These are phyloP conservation scores for Sardina pilchardus DNA, from an alignment of 2,113 vertebrate genomes.

Conservation along the genomic window DNA sequence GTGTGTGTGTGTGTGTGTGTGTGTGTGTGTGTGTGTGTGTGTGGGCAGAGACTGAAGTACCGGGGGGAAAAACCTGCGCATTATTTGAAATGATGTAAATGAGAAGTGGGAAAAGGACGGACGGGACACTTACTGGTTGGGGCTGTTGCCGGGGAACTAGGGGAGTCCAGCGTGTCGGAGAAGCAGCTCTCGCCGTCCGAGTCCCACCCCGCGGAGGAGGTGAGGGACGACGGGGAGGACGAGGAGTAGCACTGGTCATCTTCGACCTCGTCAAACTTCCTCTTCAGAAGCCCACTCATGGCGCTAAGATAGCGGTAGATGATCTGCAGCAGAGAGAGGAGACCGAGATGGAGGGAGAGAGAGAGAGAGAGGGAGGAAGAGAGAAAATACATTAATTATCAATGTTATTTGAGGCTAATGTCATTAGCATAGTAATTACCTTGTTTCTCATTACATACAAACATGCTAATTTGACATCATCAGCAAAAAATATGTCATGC, in stretches of 20 bases:
- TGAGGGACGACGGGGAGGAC: constrained; percentile 80
- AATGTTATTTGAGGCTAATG: constrained; percentile 20
- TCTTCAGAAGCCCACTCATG: constrained; percentile 91
- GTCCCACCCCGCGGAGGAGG: constrained; percentile 83
- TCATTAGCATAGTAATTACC: constrained; percentile 7
- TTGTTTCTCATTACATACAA: constrained; percentile 1
- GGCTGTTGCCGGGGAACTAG: constrained; percentile 67
- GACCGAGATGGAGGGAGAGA: neutral
- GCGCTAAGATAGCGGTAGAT: constrained; percentile 59
- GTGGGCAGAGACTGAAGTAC: neutral
- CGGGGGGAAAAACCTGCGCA: neutral
- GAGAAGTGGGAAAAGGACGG: neutral
- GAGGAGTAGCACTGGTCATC: constrained; percentile 86
- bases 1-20: neutral
- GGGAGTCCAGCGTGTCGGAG: constrained; percentile 75
- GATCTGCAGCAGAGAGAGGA: constrained; percentile 62
- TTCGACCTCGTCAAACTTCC: constrained; percentile 93
- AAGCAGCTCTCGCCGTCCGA: constrained; percentile 83
- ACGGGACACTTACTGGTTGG: constrained; percentile 83
- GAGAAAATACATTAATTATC: constrained; percentile 29
- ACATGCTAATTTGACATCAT: neutral
- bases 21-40: neutral
- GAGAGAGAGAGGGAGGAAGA: constrained; percentile 8
- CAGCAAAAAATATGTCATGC: constrained; percentile 11
- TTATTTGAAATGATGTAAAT: too few species aligned